Evolutionary conservation across 2,888 invertebrate genomes (phyloP).

Genomic region (Hypselothyrea guttata): DNA sequence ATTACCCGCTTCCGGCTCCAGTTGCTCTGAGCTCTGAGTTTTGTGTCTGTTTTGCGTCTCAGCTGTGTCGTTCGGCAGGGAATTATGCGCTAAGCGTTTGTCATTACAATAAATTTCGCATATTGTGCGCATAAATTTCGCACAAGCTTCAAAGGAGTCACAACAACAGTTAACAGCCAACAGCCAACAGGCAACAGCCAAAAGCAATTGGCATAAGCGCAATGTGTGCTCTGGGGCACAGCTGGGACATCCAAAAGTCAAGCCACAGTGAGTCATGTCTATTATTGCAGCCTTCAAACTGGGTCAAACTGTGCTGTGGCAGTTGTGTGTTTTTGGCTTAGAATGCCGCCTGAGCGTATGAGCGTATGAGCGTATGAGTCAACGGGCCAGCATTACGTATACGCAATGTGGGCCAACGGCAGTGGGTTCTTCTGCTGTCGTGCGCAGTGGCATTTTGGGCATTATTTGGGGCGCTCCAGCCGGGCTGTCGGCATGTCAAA

Average conservation of each 20-base stretch:
- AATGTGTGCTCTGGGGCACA: slow-evolving; percentile 24
- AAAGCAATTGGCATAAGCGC: neutral
- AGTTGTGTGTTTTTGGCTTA: slow-evolving; percentile 36
- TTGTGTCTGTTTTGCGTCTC: neutral
- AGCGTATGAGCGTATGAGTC: no score
- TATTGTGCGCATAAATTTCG: slow-evolving; percentile 76
- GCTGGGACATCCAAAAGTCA: slow-evolving; percentile 70
- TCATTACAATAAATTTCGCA: slow-evolving; percentile 75
- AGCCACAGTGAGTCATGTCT: slow-evolving; percentile 60
- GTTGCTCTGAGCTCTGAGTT: neutral
- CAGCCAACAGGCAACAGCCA: slow-evolving; percentile 19
- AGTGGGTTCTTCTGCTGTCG: slow-evolving; percentile 55
- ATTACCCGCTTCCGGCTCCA: slow-evolving; percentile 72
- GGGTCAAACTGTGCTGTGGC: slow-evolving; percentile 54
- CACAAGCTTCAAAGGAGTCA: slow-evolving; percentile 71
- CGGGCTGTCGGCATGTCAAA: slow-evolving; percentile 69
- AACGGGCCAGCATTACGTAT: slow-evolving; percentile 55
- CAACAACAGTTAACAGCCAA: slow-evolving; percentile 30
- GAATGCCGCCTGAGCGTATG: no score
- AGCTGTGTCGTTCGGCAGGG: slow-evolving; percentile 24
- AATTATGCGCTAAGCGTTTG: slow-evolving; percentile 75
- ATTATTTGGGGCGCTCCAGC: slow-evolving; percentile 20
- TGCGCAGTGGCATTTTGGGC: slow-evolving; percentile 20
- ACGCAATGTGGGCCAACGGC: slow-evolving; percentile 66
- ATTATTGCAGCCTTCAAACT: slow-evolving; percentile 43